Conservation (phyloP, 2,113 vertebrate species). For the Nycticebus coucang region DNA sequence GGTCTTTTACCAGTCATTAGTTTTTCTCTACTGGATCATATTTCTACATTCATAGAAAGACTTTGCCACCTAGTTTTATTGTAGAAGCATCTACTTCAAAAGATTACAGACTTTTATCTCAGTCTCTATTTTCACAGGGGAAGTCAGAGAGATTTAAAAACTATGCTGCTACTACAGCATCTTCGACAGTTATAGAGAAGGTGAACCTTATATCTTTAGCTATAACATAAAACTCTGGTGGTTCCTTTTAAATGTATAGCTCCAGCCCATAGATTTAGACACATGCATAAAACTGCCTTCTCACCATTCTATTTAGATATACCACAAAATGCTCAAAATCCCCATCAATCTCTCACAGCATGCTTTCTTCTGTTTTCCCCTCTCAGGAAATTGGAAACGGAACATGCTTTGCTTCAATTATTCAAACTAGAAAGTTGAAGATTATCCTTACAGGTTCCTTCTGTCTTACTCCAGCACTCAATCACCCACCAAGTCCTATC, state of each 20-base stretch:
- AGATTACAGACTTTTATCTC: neutral
- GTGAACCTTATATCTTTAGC: neutral
- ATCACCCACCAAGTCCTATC: neutral
- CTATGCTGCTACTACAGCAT: neutral
- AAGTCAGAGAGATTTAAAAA: neutral
- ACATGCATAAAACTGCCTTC: neutral
- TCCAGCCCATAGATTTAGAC: neutral
- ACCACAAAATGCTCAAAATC: neutral
- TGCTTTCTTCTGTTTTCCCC: neutral
- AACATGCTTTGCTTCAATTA: neutral
- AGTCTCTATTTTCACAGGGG: neutral
- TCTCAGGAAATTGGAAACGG: neutral
- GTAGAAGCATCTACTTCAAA: neutral
- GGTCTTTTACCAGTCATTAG: too few species aligned
- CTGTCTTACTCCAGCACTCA: neutral
- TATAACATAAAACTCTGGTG: neutral
- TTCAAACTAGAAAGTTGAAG: neutral
- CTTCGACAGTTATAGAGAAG: neutral
- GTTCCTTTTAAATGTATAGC: neutral
- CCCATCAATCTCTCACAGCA: neutral
- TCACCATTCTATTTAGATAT: neutral
- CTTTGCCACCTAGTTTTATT: neutral
- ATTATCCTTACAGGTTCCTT: neutral
- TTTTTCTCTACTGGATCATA: neutral
- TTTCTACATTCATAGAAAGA: neutral